These are phyloP conservation scores for Pionites leucogaster DNA, from an alignment of 2,113 vertebrate species.

Conservation along the genomic window DNA sequence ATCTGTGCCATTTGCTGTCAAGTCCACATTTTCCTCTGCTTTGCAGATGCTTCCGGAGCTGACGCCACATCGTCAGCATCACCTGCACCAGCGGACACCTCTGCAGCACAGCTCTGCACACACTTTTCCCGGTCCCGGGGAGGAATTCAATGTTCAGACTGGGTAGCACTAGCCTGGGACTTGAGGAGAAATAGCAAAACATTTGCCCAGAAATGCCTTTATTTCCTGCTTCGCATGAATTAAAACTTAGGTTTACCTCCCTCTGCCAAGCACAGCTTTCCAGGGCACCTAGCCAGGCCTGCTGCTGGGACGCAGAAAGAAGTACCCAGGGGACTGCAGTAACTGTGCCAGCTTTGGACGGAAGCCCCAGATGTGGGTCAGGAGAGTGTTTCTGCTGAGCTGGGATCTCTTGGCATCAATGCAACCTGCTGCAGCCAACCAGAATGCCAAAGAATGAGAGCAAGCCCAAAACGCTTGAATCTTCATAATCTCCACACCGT, in stretches of 20 bases:
- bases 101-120: neutral
- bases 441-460: neutral
- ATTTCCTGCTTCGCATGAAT: neutral
- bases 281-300: neutral
- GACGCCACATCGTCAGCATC: neutral
- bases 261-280: neutral
- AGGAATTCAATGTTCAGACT: neutral
- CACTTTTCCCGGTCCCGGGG: neutral
- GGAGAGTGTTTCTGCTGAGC: neutral
- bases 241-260: neutral
- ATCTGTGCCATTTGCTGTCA: neutral
- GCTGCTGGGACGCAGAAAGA: neutral
- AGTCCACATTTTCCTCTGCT: fast-evolving
- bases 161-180: neutral
- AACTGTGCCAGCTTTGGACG: neutral
- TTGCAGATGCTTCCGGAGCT: neutral
- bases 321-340: neutral
- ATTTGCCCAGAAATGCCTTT: neutral
- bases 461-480: neutral
- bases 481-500: fast-evolving
- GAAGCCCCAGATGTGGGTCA: neutral
- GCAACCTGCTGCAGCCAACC: neutral
- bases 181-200: neutral
- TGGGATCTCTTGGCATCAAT: neutral
- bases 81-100: neutral